Evolutionary conservation across 2,888 invertebrate species (phyloP).

Genomic region (Xestia rhomboidea): DNA sequence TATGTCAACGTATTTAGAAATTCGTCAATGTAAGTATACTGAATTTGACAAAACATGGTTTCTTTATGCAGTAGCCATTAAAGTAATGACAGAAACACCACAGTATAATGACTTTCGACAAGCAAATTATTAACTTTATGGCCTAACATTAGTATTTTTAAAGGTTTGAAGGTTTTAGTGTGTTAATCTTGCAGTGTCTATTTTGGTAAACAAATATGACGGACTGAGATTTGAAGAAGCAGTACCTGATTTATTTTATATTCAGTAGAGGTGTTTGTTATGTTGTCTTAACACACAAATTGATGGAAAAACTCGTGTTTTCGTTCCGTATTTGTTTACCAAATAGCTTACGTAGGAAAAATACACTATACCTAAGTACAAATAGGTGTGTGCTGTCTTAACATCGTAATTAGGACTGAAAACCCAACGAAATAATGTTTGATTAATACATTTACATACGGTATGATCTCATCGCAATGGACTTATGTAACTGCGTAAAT

Average conservation of each 20-base stretch:
- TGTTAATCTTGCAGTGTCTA: background rate
- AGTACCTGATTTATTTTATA: background rate
- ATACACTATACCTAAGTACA: background rate
- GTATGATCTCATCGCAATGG: slow-evolving; percentile 77
- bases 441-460: slow-evolving; percentile 69
- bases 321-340: slow-evolving; percentile 20
- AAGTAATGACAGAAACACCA: slow-evolving; percentile 30
- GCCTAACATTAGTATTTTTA: slow-evolving; percentile 43
- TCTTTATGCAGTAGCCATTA: slow-evolving; percentile 26
- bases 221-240: background rate
- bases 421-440: slow-evolving; percentile 66
- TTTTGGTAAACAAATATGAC: slow-evolving; percentile 10
- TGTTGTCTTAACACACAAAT: background rate
- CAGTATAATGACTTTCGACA: slow-evolving; percentile 38
- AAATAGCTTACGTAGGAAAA: slow-evolving; percentile 8
- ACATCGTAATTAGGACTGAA: slow-evolving; percentile 37
- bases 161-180: slow-evolving; percentile 13
- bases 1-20: slow-evolving; percentile 8
- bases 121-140: slow-evolving; percentile 53
- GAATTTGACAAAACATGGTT: slow-evolving; percentile 21
- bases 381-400: slow-evolving; percentile 28
- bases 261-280: background rate
- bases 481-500: slow-evolving; percentile 78
- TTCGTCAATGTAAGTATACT: slow-evolving; percentile 17
- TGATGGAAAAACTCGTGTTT: background rate